A percentile compares a stretch with the other conserved stretches of the same genome.
These are phyloP conservation scores for Bombycilla garrulus DNA, from an alignment of 2,113 vertebrate genomes.

Conservation along the genomic window DNA sequence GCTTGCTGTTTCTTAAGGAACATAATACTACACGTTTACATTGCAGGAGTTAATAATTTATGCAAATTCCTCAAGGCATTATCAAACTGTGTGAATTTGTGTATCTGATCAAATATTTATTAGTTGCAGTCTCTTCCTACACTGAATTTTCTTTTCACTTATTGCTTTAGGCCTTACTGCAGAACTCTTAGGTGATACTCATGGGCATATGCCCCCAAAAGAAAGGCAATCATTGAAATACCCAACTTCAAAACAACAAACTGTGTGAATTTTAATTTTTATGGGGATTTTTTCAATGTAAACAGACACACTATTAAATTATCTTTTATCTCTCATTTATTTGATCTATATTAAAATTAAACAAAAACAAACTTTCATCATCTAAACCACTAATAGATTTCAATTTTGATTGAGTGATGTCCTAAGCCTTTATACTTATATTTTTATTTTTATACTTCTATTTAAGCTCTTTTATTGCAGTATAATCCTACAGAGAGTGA, in stretches of 20 bases:
- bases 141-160: slow-evolving; percentile 58
- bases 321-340: slow-evolving; percentile 10
- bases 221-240: slow-evolving; percentile 49
- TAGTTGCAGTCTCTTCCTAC: slow-evolving; percentile 65
- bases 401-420: neutral
- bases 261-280: slow-evolving; percentile 34
- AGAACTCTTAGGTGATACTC: slow-evolving; percentile 38
- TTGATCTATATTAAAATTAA: slow-evolving; percentile 31
- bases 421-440: neutral
- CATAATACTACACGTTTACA: neutral
- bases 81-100: slow-evolving; percentile 77
- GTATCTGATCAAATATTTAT: slow-evolving; percentile 79
- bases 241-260: slow-evolving; percentile 44
- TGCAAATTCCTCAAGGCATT: slow-evolving; percentile 71
- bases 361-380: neutral
- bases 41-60: slow-evolving; percentile 63
- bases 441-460: neutral
- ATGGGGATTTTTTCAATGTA: neutral
- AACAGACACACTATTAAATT: slow-evolving; percentile 17
- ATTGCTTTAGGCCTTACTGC: slow-evolving; percentile 34
- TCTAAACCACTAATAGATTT: neutral
- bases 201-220: slow-evolving; percentile 36
- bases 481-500: neutral
- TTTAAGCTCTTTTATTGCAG: neutral
- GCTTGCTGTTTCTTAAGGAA: slow-evolving; percentile 4